These are phyloP conservation scores for Ochlodes sylvanus DNA, from an alignment of 2,888 invertebrate species.

Conservation along the genomic window DNA sequence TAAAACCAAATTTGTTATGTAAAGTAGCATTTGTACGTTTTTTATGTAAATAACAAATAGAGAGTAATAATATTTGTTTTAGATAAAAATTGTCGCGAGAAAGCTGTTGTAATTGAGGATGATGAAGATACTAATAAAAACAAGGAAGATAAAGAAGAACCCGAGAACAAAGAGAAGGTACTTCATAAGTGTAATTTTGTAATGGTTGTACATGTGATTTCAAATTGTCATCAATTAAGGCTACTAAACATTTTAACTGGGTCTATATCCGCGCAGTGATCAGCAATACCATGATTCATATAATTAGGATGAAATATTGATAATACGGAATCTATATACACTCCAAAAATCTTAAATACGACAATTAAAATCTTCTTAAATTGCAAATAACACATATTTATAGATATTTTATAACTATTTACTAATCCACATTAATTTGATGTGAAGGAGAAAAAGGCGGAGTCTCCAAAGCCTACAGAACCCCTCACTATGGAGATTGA, in stretches of 20 bases:
- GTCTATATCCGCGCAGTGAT: no score
- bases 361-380: no score
- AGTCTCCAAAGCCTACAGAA: slow-evolving; percentile 69
- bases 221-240: no score
- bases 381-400: no score
- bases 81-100: slow-evolving; percentile 68
- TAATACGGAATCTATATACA: no score
- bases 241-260: no score
- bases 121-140: slow-evolving; percentile 63
- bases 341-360: no score
- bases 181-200: not conserved
- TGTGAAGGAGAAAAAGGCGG: slow-evolving; percentile 65
- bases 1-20: slow-evolving; percentile 49
- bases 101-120: slow-evolving; percentile 76
- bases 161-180: slow-evolving; percentile 71
- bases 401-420: slow-evolving; percentile 11
- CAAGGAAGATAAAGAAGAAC: slow-evolving; percentile 73
- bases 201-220: no score
- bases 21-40: no score
- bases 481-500: slow-evolving; percentile 82
- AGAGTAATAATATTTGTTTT: slow-evolving; percentile 43
- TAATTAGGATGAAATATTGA: no score
- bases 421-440: slow-evolving; percentile 15
- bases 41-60: not conserved
- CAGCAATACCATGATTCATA: no score